Percentiles rank a stretch among this genome's conserved stretches.
phyloP scores from a whole-genome alignment of 2,888 invertebrate species.

The Rugalucina vietnamica region DNA sequence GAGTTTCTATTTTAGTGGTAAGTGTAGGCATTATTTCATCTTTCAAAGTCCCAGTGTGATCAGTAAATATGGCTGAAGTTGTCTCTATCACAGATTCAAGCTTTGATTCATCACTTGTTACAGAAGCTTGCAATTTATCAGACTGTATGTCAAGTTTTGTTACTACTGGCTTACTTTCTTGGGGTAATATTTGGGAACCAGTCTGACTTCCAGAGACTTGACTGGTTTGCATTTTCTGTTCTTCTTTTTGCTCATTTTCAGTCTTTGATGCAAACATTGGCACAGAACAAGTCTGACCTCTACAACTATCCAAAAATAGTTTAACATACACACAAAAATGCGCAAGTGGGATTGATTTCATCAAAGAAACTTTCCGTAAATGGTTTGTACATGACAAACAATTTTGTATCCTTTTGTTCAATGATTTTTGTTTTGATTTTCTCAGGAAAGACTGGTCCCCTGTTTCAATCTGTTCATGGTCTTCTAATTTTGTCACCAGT shows the following conservation, averaged over 20 bases:
- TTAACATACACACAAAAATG: slow-evolving; percentile 15
- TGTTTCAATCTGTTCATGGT: slow-evolving; percentile 75
- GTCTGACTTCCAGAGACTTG: neutral
- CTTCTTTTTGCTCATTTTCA: neutral
- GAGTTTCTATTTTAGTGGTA: neutral
- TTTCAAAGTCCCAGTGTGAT: neutral
- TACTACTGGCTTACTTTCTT: neutral
- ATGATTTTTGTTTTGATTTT: neutral
- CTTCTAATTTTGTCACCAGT: slow-evolving; percentile 75
- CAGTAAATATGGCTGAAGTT: neutral
- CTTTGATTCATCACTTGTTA: neutral
- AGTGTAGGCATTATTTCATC: neutral
- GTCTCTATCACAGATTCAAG: neutral
- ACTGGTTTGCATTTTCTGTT: neutral
- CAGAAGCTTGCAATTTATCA: neutral
- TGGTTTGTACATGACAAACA: neutral
- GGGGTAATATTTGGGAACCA: neutral
- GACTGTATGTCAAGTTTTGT: neutral
- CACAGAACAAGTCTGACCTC: neutral
- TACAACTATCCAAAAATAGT: slow-evolving; percentile 2
- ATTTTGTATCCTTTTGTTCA: neutral
- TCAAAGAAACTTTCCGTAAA: neutral
- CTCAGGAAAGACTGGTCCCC: neutral
- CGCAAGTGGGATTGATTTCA: neutral
- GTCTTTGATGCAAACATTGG: neutral